phyloP scores from a whole-genome alignment of 2,797 vertebrate genomes.

The Hafferia zeledoni region DNA sequence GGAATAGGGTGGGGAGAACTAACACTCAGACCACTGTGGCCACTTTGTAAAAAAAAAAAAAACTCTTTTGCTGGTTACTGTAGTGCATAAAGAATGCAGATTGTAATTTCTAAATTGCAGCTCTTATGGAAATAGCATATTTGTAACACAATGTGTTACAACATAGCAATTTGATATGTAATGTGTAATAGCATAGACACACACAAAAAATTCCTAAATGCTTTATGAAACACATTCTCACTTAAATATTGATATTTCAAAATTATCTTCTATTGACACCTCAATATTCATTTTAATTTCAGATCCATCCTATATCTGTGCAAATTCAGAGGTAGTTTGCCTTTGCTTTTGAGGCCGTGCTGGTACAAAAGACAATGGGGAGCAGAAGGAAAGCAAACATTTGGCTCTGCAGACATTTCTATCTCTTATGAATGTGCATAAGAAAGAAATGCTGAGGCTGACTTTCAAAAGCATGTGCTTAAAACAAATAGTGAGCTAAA shows the following conservation, averaged over 20 bases:
- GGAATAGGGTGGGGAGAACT: fast-evolving
- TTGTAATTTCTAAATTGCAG: fast-evolving
- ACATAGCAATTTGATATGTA: not conserved
- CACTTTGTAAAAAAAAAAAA: not conserved
- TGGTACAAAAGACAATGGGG: not conserved
- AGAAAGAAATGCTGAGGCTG: not conserved
- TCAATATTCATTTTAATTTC: not conserved
- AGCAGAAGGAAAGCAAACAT: not conserved
- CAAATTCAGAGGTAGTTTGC: not conserved
- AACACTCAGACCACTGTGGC: not conserved
- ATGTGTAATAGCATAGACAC: not conserved
- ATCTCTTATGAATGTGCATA: not conserved
- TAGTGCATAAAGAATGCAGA: not conserved
- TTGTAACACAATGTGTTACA: not conserved
- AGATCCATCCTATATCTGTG: not conserved
- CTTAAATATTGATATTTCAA: not conserved
- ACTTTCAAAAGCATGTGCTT: not conserved
- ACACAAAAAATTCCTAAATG: not conserved
- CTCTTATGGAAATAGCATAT: not conserved
- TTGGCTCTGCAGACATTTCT: not conserved
- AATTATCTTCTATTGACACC: not conserved
- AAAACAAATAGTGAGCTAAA: not conserved
- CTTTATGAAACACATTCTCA: not conserved
- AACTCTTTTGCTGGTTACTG: not conserved
- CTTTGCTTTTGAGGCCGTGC: not conserved